These are phyloP conservation scores for Dryadula phaetusa DNA, from an alignment of 2,888 invertebrate species.

Conservation along the genomic window DNA sequence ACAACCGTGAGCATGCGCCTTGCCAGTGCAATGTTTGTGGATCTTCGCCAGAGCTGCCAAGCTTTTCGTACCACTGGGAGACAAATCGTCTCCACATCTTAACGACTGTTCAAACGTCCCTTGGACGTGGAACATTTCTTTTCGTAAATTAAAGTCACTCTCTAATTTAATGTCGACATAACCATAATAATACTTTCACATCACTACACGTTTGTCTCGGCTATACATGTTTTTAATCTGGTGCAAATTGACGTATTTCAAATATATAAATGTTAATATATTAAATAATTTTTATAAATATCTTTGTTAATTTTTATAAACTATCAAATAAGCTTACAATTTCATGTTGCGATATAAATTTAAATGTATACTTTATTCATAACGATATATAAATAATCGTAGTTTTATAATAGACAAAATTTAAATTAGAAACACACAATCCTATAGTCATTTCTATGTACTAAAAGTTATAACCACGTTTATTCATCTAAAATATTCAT, in stretches of 20 bases:
- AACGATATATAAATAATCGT: too few relatives aligned
- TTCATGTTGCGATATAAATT: too few relatives aligned
- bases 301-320: too few relatives aligned
- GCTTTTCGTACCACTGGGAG: conserved; percentile 78
- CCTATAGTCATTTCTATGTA: too few relatives aligned
- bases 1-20: conserved; percentile 90
- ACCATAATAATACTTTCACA: conserved; percentile 32
- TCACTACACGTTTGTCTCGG: neutral
- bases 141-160: conserved; percentile 16
- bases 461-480: too few relatives aligned
- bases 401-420: too few relatives aligned
- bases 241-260: neutral
- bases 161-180: conserved; percentile 15
- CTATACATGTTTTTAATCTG: neutral
- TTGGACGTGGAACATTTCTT: conserved; percentile 78
- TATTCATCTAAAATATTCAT: conserved; percentile 45
- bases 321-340: too few relatives aligned
- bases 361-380: too few relatives aligned
- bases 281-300: too few relatives aligned
- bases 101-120: conserved; percentile 85
- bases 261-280: neutral
- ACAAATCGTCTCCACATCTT: conserved; percentile 78
- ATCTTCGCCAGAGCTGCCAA: conserved; percentile 83
- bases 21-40: conserved; percentile 90
- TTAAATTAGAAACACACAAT: too few relatives aligned